These are phyloP conservation scores for Neoitamus cyanurus DNA, from an alignment of 2,888 invertebrate species.

Conservation along the genomic window DNA sequence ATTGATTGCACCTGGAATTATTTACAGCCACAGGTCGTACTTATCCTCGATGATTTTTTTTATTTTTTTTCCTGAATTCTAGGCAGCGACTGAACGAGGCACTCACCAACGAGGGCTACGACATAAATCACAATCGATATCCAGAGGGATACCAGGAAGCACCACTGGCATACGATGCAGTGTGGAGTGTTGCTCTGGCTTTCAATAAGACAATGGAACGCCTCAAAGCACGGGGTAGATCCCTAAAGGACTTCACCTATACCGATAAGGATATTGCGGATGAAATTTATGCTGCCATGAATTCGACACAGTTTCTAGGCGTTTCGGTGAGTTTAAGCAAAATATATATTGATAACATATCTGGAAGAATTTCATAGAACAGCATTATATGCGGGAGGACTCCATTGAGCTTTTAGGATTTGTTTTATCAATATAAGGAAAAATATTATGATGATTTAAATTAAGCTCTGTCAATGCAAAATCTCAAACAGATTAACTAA, in stretches of 20 bases:
- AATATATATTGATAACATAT: not conserved
- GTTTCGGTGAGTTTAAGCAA: conserved; percentile 86
- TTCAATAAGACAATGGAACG: conserved; percentile 97
- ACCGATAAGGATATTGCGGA: conserved; percentile 94
- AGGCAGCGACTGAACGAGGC: conserved; percentile 84
- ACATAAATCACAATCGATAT: conserved; percentile 86
- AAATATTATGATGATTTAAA: too few species aligned
- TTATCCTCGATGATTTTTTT: not conserved
- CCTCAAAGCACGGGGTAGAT: conserved; percentile 79
- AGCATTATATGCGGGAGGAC: not conserved
- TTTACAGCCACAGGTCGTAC: not conserved
- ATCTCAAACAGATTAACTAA: too few species aligned
- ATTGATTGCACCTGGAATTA: not conserved
- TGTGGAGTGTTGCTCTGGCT: conserved; percentile 98
- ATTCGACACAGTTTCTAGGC: conserved; percentile 97
- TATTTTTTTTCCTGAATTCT: conserved; percentile 40
- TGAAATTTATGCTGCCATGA: conserved; percentile 97
- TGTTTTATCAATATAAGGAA: not conserved
- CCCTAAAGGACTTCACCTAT: conserved; percentile 95
- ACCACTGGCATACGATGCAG: conserved; percentile 98
- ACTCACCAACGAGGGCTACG: conserved; percentile 82
- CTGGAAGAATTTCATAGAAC: not conserved
- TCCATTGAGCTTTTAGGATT: not conserved
- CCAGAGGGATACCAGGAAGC: conserved; percentile 98
- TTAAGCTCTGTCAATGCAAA: too few species aligned